Base-by-base conservation (phyloP, 2,888 invertebrate genomes). In the Drosophila recens region DNA sequence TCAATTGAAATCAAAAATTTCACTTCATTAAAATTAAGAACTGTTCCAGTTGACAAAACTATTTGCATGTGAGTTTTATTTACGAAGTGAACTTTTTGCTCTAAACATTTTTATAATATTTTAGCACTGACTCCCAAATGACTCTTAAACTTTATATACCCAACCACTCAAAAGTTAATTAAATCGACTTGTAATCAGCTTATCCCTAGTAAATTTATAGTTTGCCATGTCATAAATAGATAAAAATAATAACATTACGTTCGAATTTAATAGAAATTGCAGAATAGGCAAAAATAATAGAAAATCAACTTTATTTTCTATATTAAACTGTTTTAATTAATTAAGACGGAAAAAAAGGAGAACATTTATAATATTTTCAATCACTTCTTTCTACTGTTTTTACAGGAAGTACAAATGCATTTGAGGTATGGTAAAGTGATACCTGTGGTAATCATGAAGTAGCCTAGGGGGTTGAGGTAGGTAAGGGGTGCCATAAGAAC, bases 1-100 rank as follows among this genome's bases (percentile, higher is more conserved):
- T 87, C 86, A 87, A 87, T 87, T 87, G 89, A 80, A 87, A 87
- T 89, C 86, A 87, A 87, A 86, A 87, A 86, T 80, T 86, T 88
- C 81, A 78, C 79, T 82, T 56, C 71, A 77, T 79, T 75, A 75
- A 61, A 57, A 56, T 23, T 23, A 23, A 23, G 10, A 30, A 30
- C 15, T 61, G 66, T 38, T 64, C 70, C 27, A 75, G 15, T 70
- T 70, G 51, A n/a, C 20, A 23, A 43, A 38, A 27, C 36, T 34
- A 69, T 80, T 76, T 72, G 72, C 68, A 72, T 72, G 53, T 10
- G 42, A 71, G 65, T 63, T 61, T 49, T 64, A 30, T 40, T 42
- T n/a, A 42, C 58, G 61, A 65, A 67, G 43, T 38, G 17, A 58
- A 20, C 42, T 48, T 34, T 17, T 42, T 45, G 13, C 30, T 13